Evolutionary conservation across 2,113 vertebrate genomes (phyloP).

Genomic region (Redunca redunca): DNA sequence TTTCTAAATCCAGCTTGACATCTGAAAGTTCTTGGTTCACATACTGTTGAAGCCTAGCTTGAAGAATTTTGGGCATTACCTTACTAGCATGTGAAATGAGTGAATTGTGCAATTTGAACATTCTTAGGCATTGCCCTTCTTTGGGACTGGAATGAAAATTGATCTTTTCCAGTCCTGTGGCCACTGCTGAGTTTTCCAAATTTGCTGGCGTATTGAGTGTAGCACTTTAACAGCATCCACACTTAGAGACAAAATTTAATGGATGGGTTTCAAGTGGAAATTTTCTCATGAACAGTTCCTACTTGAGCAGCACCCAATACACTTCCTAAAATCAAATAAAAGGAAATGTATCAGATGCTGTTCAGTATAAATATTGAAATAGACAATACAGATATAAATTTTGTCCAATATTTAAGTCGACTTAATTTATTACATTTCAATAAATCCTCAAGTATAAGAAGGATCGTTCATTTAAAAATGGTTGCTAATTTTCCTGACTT

Average conservation of each 20-base stretch:
- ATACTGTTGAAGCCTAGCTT: background rate
- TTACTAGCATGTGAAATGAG: background rate
- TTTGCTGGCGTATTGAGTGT: background rate
- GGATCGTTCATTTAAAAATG: conserved; percentile 58
- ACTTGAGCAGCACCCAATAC: background rate
- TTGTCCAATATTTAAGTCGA: conserved; percentile 39
- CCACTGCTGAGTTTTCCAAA: background rate
- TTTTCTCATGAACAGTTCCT: background rate
- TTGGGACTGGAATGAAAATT: background rate
- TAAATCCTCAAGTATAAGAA: conserved; percentile 48
- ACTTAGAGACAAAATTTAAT: conserved; percentile 14
- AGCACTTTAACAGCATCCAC: background rate
- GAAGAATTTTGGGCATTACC: background rate
- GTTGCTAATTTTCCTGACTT: conserved; percentile 33
- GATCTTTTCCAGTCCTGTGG: background rate
- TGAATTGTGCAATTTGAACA: background rate
- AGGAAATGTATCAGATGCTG: background rate
- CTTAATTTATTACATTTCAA: conserved; percentile 53
- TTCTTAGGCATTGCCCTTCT: background rate
- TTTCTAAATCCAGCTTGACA: background rate
- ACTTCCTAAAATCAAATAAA: background rate
- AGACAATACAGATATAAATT: conserved; percentile 37
- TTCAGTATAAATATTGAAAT: background rate
- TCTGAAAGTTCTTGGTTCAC: background rate
- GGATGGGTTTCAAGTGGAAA: background rate